Evolutionary conservation across 2,113 vertebrate species (phyloP).

Genomic region (Microtus oregoni): DNA sequence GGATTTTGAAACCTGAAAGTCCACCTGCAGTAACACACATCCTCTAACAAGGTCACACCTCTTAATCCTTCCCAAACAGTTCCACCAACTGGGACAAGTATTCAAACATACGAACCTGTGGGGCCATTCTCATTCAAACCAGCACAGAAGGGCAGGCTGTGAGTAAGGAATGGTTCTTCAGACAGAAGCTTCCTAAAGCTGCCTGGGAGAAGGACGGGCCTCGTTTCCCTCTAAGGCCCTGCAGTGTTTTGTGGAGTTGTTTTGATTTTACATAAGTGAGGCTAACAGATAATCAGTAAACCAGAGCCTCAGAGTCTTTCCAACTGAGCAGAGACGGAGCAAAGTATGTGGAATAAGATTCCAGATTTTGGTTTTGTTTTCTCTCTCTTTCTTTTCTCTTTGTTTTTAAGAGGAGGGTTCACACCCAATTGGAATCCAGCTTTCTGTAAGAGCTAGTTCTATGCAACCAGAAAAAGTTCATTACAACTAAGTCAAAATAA

Average conservation of each 20-base stretch:
- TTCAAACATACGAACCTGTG: not conserved
- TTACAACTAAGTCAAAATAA: not conserved
- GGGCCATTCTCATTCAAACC: not conserved
- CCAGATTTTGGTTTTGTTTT: not conserved
- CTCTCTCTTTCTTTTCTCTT: not conserved
- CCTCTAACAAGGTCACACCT: not conserved
- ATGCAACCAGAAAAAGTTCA: not conserved
- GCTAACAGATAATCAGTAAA: not conserved
- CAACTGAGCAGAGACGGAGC: not conserved
- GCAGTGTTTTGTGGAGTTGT: constrained; percentile 12
- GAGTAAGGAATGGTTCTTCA: not conserved
- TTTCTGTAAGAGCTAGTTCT: not conserved
- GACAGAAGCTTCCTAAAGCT: constrained; percentile 31
- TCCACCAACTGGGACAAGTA: not conserved
- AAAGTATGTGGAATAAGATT: not conserved
- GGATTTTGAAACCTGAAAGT: not conserved
- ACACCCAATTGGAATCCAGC: not conserved
- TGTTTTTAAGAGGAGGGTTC: not conserved
- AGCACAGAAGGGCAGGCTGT: not conserved
- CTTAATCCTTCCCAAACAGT: not conserved
- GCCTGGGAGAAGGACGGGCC: not conserved
- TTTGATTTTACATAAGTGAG: constrained; percentile 63
- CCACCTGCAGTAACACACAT: not conserved
- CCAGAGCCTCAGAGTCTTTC: not conserved
- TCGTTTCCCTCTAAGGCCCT: not conserved